A percentile compares a stretch with the other conserved stretches of the same genome.
These are phyloP conservation scores for Dasypogon diadema DNA, from an alignment of 2,888 invertebrate genomes.

Conservation along the genomic window DNA sequence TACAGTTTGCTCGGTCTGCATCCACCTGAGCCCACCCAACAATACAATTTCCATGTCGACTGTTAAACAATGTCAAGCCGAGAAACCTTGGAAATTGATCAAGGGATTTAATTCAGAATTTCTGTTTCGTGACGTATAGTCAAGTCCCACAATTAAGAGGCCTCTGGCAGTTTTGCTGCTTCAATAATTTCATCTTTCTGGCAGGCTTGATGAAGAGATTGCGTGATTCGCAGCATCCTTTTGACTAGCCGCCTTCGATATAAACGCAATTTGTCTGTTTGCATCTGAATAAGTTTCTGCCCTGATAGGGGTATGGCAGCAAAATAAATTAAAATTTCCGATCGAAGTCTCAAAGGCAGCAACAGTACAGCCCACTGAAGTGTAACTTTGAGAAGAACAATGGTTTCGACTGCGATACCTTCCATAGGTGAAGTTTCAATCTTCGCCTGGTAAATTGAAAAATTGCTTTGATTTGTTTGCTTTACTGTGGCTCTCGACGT, in stretches of 20 bases:
- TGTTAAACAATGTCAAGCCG: neutral
- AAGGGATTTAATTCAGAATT: neutral
- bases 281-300: neutral
- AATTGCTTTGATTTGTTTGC: neutral
- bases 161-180: conserved; percentile 22
- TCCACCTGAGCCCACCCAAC: too few species aligned
- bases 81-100: neutral
- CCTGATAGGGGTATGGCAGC: conserved; percentile 29
- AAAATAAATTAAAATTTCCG: conserved; percentile 41
- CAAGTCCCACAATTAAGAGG: conserved; percentile 26
- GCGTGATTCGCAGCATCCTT: conserved; percentile 45
- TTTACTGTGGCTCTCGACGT: neutral
- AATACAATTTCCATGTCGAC: too few species aligned
- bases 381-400: conserved; percentile 7
- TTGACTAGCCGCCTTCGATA: conserved; percentile 28
- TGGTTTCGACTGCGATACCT: neutral
- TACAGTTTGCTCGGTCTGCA: too few species aligned
- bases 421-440: neutral
- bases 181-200: conserved; percentile 33
- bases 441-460: neutral
- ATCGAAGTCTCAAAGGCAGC: conserved; percentile 15
- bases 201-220: conserved; percentile 47
- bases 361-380: neutral
- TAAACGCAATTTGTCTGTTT: conserved; percentile 20
- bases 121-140: neutral